These are phyloP conservation scores for Scaeva pyrastri DNA, from an alignment of 2,888 invertebrate species.

Conservation along the genomic window DNA sequence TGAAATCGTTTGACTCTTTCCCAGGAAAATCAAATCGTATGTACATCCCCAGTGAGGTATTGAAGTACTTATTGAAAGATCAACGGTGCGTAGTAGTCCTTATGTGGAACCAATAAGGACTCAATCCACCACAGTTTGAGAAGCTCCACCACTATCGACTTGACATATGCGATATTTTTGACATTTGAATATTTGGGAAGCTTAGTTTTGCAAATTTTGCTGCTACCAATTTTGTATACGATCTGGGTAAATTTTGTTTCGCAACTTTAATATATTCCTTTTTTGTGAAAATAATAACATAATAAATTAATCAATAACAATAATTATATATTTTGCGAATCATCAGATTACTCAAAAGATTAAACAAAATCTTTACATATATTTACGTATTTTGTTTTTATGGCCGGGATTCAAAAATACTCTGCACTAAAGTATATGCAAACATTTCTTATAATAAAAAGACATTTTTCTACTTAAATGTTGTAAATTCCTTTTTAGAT, in stretches of 20 bases:
- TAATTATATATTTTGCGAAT: neutral
- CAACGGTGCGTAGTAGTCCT: neutral
- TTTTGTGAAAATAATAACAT: conserved; percentile 44
- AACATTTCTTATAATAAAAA: neutral
- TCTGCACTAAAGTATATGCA: conserved; percentile 80
- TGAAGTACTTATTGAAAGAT: too few species aligned
- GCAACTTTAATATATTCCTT: conserved; percentile 35
- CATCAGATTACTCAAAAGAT: neutral
- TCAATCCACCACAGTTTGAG: neutral
- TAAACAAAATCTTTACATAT: neutral
- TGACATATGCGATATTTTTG: neutral
- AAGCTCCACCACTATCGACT: neutral
- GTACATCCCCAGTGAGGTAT: too few species aligned
- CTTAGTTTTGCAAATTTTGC: conserved; percentile 18
- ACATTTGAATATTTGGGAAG: conserved; percentile 36
- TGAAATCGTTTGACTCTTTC: too few species aligned
- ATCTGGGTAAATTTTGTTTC: conserved; percentile 60
- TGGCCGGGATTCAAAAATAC: conserved; percentile 83
- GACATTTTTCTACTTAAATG: neutral
- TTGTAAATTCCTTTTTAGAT: conserved; percentile 52
- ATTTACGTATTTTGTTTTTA: conserved; percentile 58
- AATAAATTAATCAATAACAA: neutral
- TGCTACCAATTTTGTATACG: conserved; percentile 56
- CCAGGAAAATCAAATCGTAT: too few species aligned
- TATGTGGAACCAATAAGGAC: neutral